Evolutionary conservation across 2,888 invertebrate species (phyloP).

Genomic region (Drosophila mercatorum): DNA sequence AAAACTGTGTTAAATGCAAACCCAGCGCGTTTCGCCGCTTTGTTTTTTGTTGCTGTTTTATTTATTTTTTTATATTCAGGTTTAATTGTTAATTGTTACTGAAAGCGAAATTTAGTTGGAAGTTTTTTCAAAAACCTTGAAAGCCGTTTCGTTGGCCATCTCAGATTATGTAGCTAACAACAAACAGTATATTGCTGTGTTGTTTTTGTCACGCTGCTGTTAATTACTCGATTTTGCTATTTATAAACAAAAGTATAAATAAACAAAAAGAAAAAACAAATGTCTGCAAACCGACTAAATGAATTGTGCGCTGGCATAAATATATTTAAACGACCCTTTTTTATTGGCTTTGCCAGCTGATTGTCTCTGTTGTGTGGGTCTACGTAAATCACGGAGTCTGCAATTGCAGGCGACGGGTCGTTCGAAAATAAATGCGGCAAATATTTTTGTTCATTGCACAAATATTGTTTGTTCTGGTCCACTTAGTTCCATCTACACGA

Average conservation of each 20-base stretch:
- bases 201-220: constrained; percentile 43
- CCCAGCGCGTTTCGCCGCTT: constrained; percentile 40
- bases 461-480: constrained; percentile 50
- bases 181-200: constrained; percentile 2
- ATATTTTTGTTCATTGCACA: constrained; percentile 35
- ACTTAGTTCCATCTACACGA: constrained; percentile 16
- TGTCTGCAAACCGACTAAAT: constrained; percentile 25
- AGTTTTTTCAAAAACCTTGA: constrained; percentile 48
- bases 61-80: background rate
- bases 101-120: constrained; percentile 17
- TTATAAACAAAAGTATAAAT: constrained; percentile 48
- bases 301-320: constrained; percentile 45
- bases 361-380: background rate
- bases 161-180: constrained; percentile 41
- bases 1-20: constrained; percentile 61
- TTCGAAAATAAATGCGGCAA: constrained; percentile 48
- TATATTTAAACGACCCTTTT: constrained; percentile 39
- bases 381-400: constrained; percentile 46
- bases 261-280: constrained; percentile 50
- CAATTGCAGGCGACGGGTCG: constrained; percentile 46
- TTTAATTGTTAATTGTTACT: constrained; percentile 37
- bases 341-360: constrained; percentile 27
- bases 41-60: background rate
- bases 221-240: constrained; percentile 60
- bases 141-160: constrained; percentile 33